Evolutionary conservation across 2,113 vertebrate genomes (phyloP).

Genomic region (Tetrao urogallus): DNA sequence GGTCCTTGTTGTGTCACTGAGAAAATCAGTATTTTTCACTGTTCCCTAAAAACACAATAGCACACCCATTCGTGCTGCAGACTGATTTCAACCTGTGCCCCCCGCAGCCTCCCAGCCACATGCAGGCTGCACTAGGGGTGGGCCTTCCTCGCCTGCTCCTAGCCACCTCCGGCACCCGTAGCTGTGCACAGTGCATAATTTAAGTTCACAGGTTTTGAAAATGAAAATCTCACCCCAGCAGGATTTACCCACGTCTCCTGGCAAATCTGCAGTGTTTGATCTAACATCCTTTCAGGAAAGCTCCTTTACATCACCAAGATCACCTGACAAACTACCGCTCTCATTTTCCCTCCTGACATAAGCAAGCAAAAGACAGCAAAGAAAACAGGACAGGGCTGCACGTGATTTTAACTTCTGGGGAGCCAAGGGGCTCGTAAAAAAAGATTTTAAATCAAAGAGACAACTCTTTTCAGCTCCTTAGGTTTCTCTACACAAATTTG

Average conservation of each 20-base stretch:
- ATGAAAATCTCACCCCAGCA: neutral
- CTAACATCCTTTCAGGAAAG: slow-evolving; percentile 1
- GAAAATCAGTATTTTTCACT: slow-evolving; percentile 43
- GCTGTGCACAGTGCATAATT: neutral
- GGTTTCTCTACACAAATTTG: neutral
- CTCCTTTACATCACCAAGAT: neutral
- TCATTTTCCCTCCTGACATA: neutral
- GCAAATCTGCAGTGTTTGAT: neutral
- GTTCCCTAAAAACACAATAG: neutral
- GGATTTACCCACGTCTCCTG: neutral
- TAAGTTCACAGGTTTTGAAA: neutral
- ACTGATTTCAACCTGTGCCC: neutral
- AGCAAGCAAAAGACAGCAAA: slow-evolving; percentile 1
- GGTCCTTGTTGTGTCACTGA: slow-evolving; percentile 34
- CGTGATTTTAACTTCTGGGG: neutral
- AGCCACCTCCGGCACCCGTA: neutral
- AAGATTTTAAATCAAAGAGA: neutral
- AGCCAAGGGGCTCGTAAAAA: slow-evolving; percentile 20
- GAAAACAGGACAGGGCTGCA: neutral
- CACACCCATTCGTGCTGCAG: neutral
- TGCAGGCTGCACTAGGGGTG: fast-evolving
- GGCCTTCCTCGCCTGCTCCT: neutral
- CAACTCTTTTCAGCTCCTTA: neutral
- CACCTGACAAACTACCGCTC: neutral
- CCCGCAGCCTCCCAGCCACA: fast-evolving